A percentile compares a stretch with the other conserved stretches of the same genome.
Evolutionary conservation across 2,113 vertebrate genomes (phyloP).

Genomic region (Grammomys surdaster): DNA sequence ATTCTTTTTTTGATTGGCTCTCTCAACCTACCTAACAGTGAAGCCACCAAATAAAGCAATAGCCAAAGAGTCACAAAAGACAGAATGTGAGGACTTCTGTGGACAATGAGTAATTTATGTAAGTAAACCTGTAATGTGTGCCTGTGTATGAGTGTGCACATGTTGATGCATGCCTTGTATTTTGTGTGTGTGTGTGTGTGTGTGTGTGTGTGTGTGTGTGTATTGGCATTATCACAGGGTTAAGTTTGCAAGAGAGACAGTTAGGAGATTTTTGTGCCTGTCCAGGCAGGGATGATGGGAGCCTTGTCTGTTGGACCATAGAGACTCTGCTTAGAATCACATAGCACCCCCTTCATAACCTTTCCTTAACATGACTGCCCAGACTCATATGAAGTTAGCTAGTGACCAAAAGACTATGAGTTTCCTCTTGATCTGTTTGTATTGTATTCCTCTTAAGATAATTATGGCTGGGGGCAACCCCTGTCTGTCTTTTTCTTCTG

Average conservation of each 20-base stretch:
- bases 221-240: background rate
- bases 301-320: background rate
- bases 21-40: background rate
- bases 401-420: background rate
- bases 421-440: background rate
- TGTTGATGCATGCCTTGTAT: background rate
- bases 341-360: background rate
- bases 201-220: background rate
- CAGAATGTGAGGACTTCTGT: background rate
- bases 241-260: background rate
- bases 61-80: background rate
- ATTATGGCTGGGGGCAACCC: background rate
- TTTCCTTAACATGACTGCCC: background rate
- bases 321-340: background rate
- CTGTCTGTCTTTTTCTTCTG: slow-evolving; percentile 8
- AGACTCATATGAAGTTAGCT: background rate
- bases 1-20: background rate
- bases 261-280: background rate
- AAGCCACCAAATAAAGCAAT: background rate
- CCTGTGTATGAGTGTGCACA: background rate
- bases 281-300: background rate
- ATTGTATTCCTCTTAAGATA: background rate
- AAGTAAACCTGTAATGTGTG: background rate
- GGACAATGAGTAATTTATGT: background rate
- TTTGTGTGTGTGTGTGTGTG: background rate